Base-by-base conservation (phyloP, 2,797 vertebrate species). In the Galagoides demidoff region DNA sequence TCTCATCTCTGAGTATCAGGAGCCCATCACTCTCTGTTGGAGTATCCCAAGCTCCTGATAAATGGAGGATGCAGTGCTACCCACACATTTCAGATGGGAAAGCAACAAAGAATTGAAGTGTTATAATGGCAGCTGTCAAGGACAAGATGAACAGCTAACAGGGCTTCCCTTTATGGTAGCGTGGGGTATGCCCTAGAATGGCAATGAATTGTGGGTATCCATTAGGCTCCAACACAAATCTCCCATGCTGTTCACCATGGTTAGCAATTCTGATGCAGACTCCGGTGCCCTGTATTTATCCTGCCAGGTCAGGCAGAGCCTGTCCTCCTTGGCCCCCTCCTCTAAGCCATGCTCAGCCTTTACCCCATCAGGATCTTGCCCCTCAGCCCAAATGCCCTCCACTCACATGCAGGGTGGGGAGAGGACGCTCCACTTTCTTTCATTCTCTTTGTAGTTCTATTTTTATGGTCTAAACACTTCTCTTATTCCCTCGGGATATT, bases 401-500 rank as follows among this genome's bases (percentile, higher is more conserved):
- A 10, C 19, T 90, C 71, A 27, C 3, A 57, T 1, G 29, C 16
- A 71, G 20, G 29, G 4, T 59, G 25, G 64, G 17, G 14, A 82
- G 12, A 43, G 9, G 2, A 57, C 12, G 23, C 52, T 84, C 37
- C 8, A 4, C 66, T 94, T 94, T 61, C 85, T 92, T 81, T 84
- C 43, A 73, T 82, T 55, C 20, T 86, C 27, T 93, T 84, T 66
- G 43, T 86, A 45, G 7, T 94, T 95, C 73, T 84, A 59, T 82
- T 87, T 93, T 81, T 95, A 71, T 74, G 57, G 31, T 76, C 61
- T 89, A 93, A 91, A 84, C 63, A 77, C 66, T 91, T 90, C 64
- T 95, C 64, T 73, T 31, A 90, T 94, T 92, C 90, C 90, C 76
- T 82, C 27, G 23, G 87, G 88, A 87, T 27, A 85, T 96, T 63